Evolutionary conservation across 2,113 vertebrate genomes (phyloP).

Genomic region (Gavia stellata): DNA sequence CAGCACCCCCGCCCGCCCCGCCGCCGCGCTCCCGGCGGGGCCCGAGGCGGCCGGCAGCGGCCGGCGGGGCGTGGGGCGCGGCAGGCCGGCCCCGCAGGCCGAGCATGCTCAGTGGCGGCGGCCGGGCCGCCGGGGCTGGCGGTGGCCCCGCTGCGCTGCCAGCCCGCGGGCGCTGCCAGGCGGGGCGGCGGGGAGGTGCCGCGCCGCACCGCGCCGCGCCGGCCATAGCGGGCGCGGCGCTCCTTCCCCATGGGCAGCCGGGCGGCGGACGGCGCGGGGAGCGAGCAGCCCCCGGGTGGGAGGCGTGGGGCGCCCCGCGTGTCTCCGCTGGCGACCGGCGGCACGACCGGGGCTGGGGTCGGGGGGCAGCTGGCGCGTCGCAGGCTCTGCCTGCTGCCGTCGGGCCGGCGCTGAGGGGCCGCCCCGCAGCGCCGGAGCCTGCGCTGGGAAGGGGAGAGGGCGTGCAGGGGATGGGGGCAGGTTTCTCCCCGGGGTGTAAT

Average conservation of each 20-base stretch:
- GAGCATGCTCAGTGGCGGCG: slow-evolving; percentile 19
- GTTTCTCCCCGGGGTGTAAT: not conserved
- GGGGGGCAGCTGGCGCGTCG: too few relatives aligned
- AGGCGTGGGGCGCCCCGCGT: not conserved
- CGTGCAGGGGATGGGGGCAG: not conserved
- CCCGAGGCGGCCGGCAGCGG: too few relatives aligned
- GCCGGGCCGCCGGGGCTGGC: not conserved
- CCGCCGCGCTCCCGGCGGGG: not conserved
- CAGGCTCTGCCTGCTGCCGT: not conserved
- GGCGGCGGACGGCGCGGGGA: not conserved
- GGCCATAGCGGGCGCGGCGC: not conserved
- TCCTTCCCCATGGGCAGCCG: not conserved
- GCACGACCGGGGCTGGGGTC: not conserved
- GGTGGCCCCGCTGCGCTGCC: too few relatives aligned
- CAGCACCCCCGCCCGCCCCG: too few relatives aligned
- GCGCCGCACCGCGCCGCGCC: too few relatives aligned
- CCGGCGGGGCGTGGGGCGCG: too few relatives aligned
- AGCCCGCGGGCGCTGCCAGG: too few relatives aligned
- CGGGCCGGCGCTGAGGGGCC: not conserved
- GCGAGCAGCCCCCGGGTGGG: not conserved
- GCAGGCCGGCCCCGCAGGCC: not conserved
- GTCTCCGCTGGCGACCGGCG: not conserved
- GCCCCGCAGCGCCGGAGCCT: not conserved
- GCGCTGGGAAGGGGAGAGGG: not conserved
- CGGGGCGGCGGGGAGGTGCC: not conserved